phyloP scores from a whole-genome alignment of 1,140 invertebrate species.

The Leptonema lineaticorne region DNA sequence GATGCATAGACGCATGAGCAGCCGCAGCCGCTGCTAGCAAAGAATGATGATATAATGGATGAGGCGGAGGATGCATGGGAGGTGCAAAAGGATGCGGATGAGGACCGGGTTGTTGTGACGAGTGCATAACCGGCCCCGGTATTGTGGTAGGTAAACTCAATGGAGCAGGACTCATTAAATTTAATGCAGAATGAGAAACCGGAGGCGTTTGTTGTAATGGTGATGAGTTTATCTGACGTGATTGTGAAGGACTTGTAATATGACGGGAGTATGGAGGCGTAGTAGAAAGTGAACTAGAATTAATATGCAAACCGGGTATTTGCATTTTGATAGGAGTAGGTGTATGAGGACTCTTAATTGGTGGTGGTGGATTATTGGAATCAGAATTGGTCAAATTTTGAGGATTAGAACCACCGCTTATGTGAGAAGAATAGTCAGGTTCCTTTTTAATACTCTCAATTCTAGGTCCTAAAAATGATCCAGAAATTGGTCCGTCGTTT shows the following conservation, averaged over 20 bases:
- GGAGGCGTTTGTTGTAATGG: slow-evolving; percentile 53
- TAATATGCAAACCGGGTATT: slow-evolving; percentile 43
- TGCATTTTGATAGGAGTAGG: slow-evolving; percentile 56
- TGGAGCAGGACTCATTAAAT: slow-evolving; percentile 62
- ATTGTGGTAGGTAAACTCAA: slow-evolving; percentile 66
- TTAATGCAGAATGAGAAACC: slow-evolving; percentile 60
- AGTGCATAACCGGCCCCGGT: slow-evolving; percentile 68
- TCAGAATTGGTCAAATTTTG: slow-evolving; percentile 51
- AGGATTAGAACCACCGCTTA: slow-evolving; percentile 49
- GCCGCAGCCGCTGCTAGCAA: slow-evolving; percentile 62
- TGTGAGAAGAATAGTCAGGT: slow-evolving; percentile 59
- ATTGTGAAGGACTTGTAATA: slow-evolving; percentile 52
- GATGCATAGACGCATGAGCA: slow-evolving; percentile 61
- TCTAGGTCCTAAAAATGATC: slow-evolving; percentile 59
- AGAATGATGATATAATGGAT: slow-evolving; percentile 66
- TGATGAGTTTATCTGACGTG: slow-evolving; percentile 54
- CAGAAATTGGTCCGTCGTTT: slow-evolving; percentile 49
- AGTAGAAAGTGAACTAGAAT: slow-evolving; percentile 51
- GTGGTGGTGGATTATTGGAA: slow-evolving; percentile 45
- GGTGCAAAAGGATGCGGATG: slow-evolving; percentile 62
- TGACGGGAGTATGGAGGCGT: slow-evolving; percentile 55
- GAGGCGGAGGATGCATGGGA: slow-evolving; percentile 61
- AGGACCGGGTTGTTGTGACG: slow-evolving; percentile 64
- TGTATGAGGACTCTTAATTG: slow-evolving; percentile 55
- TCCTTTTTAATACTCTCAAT: slow-evolving; percentile 76